phyloP scores from a whole-genome alignment of 2,113 vertebrate species.

The Coracopsis vasa region DNA sequence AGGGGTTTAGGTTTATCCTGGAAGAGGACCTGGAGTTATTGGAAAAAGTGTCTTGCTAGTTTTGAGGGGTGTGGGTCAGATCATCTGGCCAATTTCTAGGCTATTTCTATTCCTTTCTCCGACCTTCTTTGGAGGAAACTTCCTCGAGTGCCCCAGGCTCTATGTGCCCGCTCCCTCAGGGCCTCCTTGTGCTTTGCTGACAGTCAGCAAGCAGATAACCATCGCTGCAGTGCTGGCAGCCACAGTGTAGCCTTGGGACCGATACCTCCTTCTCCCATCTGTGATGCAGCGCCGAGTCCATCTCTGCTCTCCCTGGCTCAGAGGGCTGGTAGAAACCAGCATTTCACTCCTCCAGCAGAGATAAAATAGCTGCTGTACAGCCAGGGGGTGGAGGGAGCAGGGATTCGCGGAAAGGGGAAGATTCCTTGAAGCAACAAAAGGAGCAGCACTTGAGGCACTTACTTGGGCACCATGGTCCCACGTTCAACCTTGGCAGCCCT shows the following conservation, averaged over 20 bases:
- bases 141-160: background rate
- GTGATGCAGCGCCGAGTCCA: background rate
- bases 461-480: background rate
- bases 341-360: background rate
- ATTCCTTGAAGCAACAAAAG: background rate
- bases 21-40: background rate
- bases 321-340: background rate
- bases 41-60: background rate
- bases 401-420: background rate
- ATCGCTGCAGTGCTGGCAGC: background rate
- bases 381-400: background rate
- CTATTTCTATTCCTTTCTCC: background rate
- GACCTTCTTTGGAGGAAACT: background rate
- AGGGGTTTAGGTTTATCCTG: background rate
- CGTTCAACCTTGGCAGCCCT: background rate
- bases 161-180: accelerated
- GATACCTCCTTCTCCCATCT: background rate
- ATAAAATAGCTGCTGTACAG: background rate
- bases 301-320: background rate
- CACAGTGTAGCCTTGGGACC: background rate
- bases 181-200: background rate
- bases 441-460: background rate
- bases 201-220: background rate
- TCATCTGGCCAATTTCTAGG: background rate
- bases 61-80: background rate